Evolutionary conservation across 2,797 vertebrate species (phyloP).

Genomic region (Carapus acus): DNA sequence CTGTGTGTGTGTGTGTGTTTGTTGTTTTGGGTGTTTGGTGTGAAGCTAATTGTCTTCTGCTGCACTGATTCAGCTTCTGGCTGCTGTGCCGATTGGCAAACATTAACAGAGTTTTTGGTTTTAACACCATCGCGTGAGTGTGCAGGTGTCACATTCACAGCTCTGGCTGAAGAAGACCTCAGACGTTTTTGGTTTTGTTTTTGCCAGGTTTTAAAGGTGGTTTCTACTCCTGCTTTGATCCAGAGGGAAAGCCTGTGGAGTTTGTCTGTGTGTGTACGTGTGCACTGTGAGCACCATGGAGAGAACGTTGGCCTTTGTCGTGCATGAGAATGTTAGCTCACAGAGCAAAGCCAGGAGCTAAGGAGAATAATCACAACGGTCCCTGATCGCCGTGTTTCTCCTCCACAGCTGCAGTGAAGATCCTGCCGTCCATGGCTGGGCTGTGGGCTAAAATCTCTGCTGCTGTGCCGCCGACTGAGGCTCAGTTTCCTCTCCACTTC

Average conservation of each 20-base stretch:
- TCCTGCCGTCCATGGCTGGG: constrained; percentile 47
- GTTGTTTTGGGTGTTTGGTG: background rate
- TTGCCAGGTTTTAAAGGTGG: constrained; percentile 47
- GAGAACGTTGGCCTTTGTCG: constrained; percentile 17
- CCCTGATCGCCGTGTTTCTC: too few species aligned
- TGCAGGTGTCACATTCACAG: constrained; percentile 30
- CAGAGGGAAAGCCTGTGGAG: constrained; percentile 15
- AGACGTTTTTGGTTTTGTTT: constrained; percentile 30
- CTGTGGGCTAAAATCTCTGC: constrained; percentile 69
- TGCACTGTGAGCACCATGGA: constrained; percentile 17
- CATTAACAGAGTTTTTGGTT: constrained; percentile 32
- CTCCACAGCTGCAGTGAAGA: constrained; percentile 29
- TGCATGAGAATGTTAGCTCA: background rate
- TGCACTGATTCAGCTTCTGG: constrained; percentile 43
- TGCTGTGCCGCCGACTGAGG: constrained; percentile 62
- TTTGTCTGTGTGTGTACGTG: constrained; percentile 4
- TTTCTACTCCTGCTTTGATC: constrained; percentile 41
- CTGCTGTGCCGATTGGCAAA: constrained; percentile 39
- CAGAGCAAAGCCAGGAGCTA: too few species aligned
- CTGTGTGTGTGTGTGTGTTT: background rate
- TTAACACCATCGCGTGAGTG: constrained; percentile 21
- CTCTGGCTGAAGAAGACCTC: constrained; percentile 42
- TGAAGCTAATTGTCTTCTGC: constrained; percentile 11
- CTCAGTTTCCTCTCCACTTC: constrained; percentile 70
- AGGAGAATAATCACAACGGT: too few species aligned